Percentiles rank a stretch among this genome's conserved stretches.
Evolutionary conservation across 2,888 invertebrate genomes (phyloP).

Genomic region (Griposia aprilina): DNA sequence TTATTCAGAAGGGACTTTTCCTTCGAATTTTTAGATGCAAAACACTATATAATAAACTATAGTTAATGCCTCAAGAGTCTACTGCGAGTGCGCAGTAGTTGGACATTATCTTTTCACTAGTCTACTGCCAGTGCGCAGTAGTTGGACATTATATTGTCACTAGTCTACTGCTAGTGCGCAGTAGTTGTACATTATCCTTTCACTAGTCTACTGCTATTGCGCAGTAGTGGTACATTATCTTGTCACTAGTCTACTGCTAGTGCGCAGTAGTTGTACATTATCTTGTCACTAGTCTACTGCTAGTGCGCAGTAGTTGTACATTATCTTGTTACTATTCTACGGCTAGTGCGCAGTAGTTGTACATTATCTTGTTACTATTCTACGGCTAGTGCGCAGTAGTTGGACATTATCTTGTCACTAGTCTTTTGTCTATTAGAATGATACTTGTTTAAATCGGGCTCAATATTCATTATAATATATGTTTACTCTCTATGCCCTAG

Average conservation of each 20-base stretch:
- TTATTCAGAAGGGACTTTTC: constrained; percentile 50
- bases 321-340: too few relatives aligned
- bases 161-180: constrained; percentile 19
- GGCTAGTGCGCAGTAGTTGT: too few relatives aligned
- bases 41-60: constrained; percentile 30
- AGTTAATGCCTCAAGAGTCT: background rate
- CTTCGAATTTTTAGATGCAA: constrained; percentile 40
- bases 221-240: too few relatives aligned
- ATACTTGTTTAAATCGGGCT: constrained; percentile 37
- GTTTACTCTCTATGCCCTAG: constrained; percentile 15
- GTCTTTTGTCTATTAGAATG: constrained; percentile 7
- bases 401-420: constrained; percentile 14
- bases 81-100: too few relatives aligned
- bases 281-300: constrained; percentile 21
- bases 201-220: too few relatives aligned
- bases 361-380: too few relatives aligned
- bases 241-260: background rate
- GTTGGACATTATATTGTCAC: constrained; percentile 6
- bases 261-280: constrained; percentile 1
- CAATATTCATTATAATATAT: constrained; percentile 30
- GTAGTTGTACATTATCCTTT: background rate
- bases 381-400: background rate
- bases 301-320: background rate
- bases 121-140: background rate
- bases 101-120: too few relatives aligned